phyloP scores from a whole-genome alignment of 2,113 vertebrate genomes.

The Sinosuthora webbiana region DNA sequence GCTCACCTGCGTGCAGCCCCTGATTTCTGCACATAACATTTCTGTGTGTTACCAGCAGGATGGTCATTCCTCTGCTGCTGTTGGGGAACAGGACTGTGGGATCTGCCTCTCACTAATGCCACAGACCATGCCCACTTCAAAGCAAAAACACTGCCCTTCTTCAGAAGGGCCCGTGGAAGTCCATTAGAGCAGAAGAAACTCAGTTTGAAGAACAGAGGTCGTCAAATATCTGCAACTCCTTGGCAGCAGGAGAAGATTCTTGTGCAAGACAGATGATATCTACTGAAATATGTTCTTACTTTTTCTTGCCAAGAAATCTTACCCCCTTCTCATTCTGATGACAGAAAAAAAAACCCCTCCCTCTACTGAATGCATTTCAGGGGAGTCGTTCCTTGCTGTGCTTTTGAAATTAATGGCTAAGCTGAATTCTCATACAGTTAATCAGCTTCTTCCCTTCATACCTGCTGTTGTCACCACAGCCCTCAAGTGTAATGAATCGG shows the following conservation, averaged over 20 bases:
- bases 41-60: neutral
- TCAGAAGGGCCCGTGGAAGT: neutral
- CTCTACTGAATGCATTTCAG: conserved; percentile 23
- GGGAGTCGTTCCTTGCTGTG: conserved; percentile 35
- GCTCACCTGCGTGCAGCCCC: neutral
- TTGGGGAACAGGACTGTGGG: neutral
- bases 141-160: neutral
- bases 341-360: conserved; percentile 40
- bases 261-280: conserved; percentile 69
- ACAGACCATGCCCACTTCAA: neutral
- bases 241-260: conserved; percentile 59
- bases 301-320: conserved; percentile 62
- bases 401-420: conserved; percentile 50
- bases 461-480: conserved; percentile 40
- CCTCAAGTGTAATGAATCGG: neutral
- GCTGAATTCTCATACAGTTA: neutral
- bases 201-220: conserved; percentile 34
- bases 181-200: conserved; percentile 31
- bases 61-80: neutral
- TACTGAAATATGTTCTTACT: conserved; percentile 60
- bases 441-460: conserved; percentile 22
- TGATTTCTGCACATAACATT: neutral
- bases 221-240: conserved; percentile 50
- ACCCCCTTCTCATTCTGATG: conserved; percentile 46
- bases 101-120: neutral